A percentile compares a stretch with the other conserved stretches of the same genome.
These are phyloP conservation scores for Cyanoderma ruficeps DNA, from an alignment of 2,113 vertebrate species.

Conservation along the genomic window DNA sequence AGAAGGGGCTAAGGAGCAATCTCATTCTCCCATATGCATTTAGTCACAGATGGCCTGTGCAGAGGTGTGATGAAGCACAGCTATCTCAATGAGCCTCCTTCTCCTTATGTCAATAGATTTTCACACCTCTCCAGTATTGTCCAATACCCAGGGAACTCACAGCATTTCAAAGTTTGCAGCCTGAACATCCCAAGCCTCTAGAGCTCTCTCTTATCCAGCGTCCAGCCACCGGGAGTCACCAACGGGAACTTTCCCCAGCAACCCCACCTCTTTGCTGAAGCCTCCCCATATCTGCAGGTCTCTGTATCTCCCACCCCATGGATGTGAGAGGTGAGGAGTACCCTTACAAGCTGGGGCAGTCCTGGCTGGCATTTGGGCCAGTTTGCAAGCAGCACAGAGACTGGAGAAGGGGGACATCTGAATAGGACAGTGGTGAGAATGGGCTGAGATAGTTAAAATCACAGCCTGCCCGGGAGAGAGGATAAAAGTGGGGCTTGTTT, in stretches of 20 bases:
- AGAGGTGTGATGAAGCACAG: background rate
- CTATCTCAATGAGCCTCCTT: background rate
- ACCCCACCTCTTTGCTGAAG: background rate
- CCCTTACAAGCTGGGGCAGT: fast-evolving
- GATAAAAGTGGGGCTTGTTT: background rate
- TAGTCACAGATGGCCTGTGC: background rate
- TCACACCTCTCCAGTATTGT: background rate
- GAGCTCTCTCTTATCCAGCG: background rate
- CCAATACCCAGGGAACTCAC: background rate
- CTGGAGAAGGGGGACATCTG: background rate
- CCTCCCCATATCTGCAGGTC: background rate
- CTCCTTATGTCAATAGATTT: background rate
- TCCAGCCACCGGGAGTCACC: background rate
- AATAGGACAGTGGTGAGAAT: background rate
- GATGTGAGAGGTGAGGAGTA: fast-evolving
- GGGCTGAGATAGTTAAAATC: background rate
- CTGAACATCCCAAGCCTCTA: background rate
- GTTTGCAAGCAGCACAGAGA: background rate
- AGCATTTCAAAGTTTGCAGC: background rate
- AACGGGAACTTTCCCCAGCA: background rate
- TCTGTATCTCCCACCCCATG: background rate
- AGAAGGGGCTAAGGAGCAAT: background rate
- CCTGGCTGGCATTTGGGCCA: background rate
- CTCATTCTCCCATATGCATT: background rate
- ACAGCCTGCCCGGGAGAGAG: background rate